These are phyloP conservation scores for Brachylomia viminalis DNA, from an alignment of 2,888 invertebrate species.

Conservation along the genomic window DNA sequence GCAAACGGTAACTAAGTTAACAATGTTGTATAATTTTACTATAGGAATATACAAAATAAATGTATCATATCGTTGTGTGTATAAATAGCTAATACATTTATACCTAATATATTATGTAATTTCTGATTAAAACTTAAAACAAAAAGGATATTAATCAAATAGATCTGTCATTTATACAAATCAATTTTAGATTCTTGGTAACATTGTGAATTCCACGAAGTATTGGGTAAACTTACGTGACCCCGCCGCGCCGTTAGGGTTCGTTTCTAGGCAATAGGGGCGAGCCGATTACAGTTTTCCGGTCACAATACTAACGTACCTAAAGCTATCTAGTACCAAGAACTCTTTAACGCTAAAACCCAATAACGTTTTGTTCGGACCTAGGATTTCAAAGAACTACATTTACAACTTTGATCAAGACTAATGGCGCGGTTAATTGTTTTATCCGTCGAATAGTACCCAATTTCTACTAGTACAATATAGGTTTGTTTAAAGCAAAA, in stretches of 20 bases:
- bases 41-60: constrained; percentile 26
- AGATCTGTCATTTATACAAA: not conserved
- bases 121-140: not conserved
- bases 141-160: not conserved
- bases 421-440: constrained; percentile 7
- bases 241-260: too few relatives aligned
- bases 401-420: not conserved
- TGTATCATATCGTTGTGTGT: constrained; percentile 4
- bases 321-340: not conserved
- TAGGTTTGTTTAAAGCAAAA: not conserved
- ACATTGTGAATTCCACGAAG: not conserved
- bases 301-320: not conserved
- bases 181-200: not conserved
- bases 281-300: not conserved
- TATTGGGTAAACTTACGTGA: not conserved
- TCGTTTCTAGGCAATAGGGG: not conserved
- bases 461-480: not conserved
- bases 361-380: not conserved
- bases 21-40: constrained; percentile 37
- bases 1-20: constrained; percentile 49
- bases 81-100: constrained; percentile 9
- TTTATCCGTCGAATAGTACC: not conserved
- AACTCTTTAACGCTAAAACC: not conserved
- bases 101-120: not conserved
- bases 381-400: constrained; percentile 7